Base-by-base conservation (phyloP, 2,888 invertebrate genomes). In the Epirrhoe alternata region DNA sequence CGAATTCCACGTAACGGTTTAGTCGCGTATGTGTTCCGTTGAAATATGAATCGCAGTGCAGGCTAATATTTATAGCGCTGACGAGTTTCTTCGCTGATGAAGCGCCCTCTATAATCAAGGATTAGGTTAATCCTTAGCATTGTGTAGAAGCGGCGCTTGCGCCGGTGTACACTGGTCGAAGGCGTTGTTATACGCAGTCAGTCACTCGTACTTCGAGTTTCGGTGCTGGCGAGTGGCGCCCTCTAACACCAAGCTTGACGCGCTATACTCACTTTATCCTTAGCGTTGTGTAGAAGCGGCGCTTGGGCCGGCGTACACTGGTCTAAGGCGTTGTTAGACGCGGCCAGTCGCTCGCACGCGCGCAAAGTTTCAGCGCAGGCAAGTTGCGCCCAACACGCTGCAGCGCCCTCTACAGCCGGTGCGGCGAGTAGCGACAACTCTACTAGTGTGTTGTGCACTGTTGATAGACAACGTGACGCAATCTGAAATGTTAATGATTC, bases 371-470 rank as follows among this genome's bases (percentile, higher is more conserved):
- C 98, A 66, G 98, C 94, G 68, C 97, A 97, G 67, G 98, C 98
- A 0, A 99, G 94, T 81, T 98, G 98, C 65, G 98, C 96, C 99
- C 99, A 99, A 84, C 98, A 98, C 38, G 97, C 96, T 1, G 97
- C 94, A 0, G 98, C 97, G 45, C 99, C 99, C 17, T 95, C 95
- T 33, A 97, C 97, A 61, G 96, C 94, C 56, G 94, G 94, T 30
- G 98, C 95, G 82, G 97, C 97, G 17, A 99, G 92, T 47, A 98
- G 94, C 31, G 95, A 94, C 57, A 99, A 88, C 88, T 99, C 99
- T 60, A 97, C 95, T 49, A 98, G 92, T 51, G 97, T 97, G 72
- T 97, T 97, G 88, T 98, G 98, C 53, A 99, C 95, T 82, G 98
- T 99, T 52, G 97, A 96, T 66, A 99, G 94, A 72, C 98, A 96